phyloP scores from a whole-genome alignment of 2,113 vertebrate genomes.

The Elephas maximus region DNA sequence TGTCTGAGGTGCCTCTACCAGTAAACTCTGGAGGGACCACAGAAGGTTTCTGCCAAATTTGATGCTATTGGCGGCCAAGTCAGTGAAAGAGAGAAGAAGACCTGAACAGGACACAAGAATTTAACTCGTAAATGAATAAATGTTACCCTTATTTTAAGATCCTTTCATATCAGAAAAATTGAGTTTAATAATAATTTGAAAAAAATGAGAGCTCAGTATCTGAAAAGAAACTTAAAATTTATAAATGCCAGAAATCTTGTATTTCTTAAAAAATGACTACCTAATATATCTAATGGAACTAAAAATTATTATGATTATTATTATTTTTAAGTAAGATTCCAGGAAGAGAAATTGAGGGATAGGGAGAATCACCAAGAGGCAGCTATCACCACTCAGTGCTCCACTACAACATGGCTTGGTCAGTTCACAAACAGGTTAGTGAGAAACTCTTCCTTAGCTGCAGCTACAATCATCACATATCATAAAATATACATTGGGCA shows the following conservation, averaged over 20 bases:
- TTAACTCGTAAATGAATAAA: neutral
- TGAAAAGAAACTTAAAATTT: neutral
- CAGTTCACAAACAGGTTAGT: neutral
- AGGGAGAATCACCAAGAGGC: neutral
- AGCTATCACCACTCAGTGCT: neutral
- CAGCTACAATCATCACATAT: neutral
- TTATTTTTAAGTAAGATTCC: neutral
- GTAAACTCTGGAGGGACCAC: neutral
- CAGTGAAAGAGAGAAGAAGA: neutral
- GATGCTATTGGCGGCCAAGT: accelerated
- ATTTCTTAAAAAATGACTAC: neutral
- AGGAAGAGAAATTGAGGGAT: neutral
- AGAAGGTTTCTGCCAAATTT: neutral
- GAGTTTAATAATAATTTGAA: neutral
- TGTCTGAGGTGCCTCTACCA: neutral
- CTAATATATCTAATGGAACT: neutral
- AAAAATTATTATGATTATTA: neutral
- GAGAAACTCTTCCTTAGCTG: neutral
- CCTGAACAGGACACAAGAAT: neutral
- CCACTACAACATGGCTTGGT: neutral
- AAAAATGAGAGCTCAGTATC: neutral
- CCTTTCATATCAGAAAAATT: neutral
- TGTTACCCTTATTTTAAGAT: neutral
- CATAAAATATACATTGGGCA: neutral
- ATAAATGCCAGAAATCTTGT: neutral